Evolutionary conservation across 2,888 invertebrate genomes (phyloP), one percentile per base, ranked within the genome.

Genomic region (Steromphala cineraria): DNA sequence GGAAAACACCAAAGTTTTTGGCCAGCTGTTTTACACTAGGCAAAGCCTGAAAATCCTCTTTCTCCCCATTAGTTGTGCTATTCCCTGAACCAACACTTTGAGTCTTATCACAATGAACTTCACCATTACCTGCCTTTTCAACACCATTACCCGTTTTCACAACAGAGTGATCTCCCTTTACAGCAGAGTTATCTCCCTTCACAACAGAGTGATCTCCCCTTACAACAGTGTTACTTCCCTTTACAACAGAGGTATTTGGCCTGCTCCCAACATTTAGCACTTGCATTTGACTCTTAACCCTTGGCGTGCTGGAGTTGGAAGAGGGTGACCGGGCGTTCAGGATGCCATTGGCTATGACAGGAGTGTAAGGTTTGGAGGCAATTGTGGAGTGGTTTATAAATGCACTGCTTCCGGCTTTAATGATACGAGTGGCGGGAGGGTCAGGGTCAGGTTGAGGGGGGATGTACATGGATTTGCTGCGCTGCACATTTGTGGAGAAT

Each of bases 1-100:
- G 53, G 19, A 53, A 76, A n/a, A 21, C 81, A 53, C 82, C 83
- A 67, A 86, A 85, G 10, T 80, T 78, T 67, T 83, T 81, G 17
- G 85, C 84, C 40, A 86, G 75, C 78, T 75, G 62, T 76, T 67
- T 80, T 0, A 86, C 86, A 36, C 82, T 86, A 2, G 86, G 84
- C 62, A 84, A 80, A 52, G 78, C 81, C 19, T 71, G 75, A 53
- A 75, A 81, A 15, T 56, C 76, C 15, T 82, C 62, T 36, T 78
- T 56, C 19, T 78, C 24, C 10, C 56, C 67, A 5, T 28, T 80
- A 74, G 24, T 55, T 24, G 8, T 75, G n/a, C 19, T 52, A 15
- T 46, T 3, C 13, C 17, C 10, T 62, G 46, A n/a, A 36, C 40
- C 17, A 31, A 2, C 19, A 46, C 53, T 24, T 52, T 62, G n/a